Evolutionary conservation across 2,888 invertebrate genomes (phyloP).

Genomic region (Drosophila kambysellisi): DNA sequence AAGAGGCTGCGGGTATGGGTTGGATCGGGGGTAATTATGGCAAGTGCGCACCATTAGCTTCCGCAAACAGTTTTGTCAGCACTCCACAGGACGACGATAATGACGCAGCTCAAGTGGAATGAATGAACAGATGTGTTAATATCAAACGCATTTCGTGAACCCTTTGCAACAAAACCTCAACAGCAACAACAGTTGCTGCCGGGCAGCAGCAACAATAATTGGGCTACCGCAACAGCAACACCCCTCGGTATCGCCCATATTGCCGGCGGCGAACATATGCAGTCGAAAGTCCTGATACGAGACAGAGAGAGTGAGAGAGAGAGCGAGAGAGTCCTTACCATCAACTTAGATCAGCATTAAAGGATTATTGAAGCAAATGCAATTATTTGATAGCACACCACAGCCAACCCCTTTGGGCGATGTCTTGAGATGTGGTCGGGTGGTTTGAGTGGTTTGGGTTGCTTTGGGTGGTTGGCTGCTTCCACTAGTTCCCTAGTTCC

Average conservation of each 20-base stretch:
- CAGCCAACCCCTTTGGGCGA: slow-evolving; percentile 44
- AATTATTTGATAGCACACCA: slow-evolving; percentile 81
- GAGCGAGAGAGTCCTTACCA: slow-evolving; percentile 50
- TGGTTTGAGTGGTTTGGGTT: slow-evolving; percentile 10
- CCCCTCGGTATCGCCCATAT: slow-evolving; percentile 52
- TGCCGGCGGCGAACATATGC: slow-evolving; percentile 52
- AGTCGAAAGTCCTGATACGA: neutral
- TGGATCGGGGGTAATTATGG: slow-evolving; percentile 72
- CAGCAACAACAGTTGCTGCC: slow-evolving; percentile 47
- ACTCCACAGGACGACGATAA: slow-evolving; percentile 33
- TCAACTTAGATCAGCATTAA: slow-evolving; percentile 84
- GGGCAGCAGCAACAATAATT: slow-evolving; percentile 65
- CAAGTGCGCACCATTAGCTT: slow-evolving; percentile 81
- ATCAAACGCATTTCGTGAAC: slow-evolving; percentile 83
- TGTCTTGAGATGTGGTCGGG: slow-evolving; percentile 48
- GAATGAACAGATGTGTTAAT: slow-evolving; percentile 85
- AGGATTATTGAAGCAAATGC: slow-evolving; percentile 85
- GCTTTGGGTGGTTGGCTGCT: slow-evolving; percentile 2
- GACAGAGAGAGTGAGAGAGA: neutral
- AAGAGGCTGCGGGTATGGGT: slow-evolving; percentile 21
- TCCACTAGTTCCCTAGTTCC: slow-evolving; percentile 37
- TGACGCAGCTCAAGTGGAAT: slow-evolving; percentile 83
- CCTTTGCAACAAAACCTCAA: slow-evolving; percentile 67
- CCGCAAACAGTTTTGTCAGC: slow-evolving; percentile 67
- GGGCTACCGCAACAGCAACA: slow-evolving; percentile 76